phyloP scores from a whole-genome alignment of 2,888 invertebrate species.

The Melitaea athalia region DNA sequence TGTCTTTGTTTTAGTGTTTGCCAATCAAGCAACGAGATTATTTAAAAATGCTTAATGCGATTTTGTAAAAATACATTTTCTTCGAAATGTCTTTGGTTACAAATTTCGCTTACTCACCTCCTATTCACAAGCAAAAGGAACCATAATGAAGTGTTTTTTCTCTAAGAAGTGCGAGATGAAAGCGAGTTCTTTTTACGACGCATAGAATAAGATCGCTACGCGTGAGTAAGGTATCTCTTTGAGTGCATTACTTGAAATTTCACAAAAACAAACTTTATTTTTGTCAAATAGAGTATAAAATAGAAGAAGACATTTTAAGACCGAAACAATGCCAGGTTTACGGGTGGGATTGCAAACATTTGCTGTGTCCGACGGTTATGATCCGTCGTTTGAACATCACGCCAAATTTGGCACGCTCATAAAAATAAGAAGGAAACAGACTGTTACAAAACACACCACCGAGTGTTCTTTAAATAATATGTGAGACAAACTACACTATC shows the following conservation, averaged over 20 bases:
- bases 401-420: slow-evolving; percentile 74
- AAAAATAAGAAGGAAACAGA: slow-evolving; percentile 72
- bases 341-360: slow-evolving; percentile 72
- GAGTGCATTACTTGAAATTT: slow-evolving; percentile 57
- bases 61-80: slow-evolving; percentile 11
- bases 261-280: slow-evolving; percentile 47
- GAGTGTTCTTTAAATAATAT: slow-evolving; percentile 56
- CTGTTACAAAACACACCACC: slow-evolving; percentile 62
- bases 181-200: slow-evolving; percentile 63
- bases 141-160: slow-evolving; percentile 64
- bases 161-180: slow-evolving; percentile 62
- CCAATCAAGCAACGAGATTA: slow-evolving; percentile 30
- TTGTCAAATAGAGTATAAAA: slow-evolving; percentile 48
- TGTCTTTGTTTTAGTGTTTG: slow-evolving; percentile 36
- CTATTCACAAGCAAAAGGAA: slow-evolving; percentile 32
- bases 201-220: slow-evolving; percentile 67
- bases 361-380: slow-evolving; percentile 76
- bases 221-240: slow-evolving; percentile 54
- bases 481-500: slow-evolving; percentile 36
- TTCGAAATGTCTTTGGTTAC: slow-evolving; percentile 2
- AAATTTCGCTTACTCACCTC: slow-evolving; percentile 19
- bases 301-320: slow-evolving; percentile 46
- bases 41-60: slow-evolving; percentile 15
- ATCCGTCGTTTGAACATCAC: slow-evolving; percentile 74
- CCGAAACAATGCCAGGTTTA: slow-evolving; percentile 64